phyloP scores from a whole-genome alignment of 1,140 invertebrate species.

The Antheraea mylitta region DNA sequence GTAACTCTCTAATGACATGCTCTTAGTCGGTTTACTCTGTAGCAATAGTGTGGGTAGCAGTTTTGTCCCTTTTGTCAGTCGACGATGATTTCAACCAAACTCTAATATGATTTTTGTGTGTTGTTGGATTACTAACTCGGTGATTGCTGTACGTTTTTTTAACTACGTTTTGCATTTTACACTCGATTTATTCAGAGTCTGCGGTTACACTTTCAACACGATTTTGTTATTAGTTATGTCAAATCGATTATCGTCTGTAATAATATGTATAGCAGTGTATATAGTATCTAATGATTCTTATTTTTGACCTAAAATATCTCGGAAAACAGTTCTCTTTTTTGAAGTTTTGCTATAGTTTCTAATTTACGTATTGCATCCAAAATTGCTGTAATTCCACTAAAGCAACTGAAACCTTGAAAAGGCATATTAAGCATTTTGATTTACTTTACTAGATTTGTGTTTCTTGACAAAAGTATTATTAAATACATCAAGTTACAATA shows the following conservation, averaged over 20 bases:
- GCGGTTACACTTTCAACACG: neutral
- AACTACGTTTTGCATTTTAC: neutral
- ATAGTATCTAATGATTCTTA: too few species aligned
- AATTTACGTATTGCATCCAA: too few species aligned
- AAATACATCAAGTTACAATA: too few species aligned
- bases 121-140: slow-evolving; percentile 33
- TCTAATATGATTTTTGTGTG: slow-evolving; percentile 45
- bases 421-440: too few species aligned
- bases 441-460: too few species aligned
- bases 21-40: slow-evolving; percentile 35
- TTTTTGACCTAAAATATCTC: too few species aligned
- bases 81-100: slow-evolving; percentile 53
- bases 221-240: neutral
- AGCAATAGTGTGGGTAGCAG: slow-evolving; percentile 51
- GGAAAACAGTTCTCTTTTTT: too few species aligned
- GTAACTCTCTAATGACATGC: slow-evolving; percentile 50
- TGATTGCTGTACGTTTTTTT: slow-evolving; percentile 4
- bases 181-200: neutral
- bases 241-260: neutral
- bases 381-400: too few species aligned
- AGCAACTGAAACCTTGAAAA: too few species aligned
- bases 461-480: too few species aligned
- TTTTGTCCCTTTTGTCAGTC: slow-evolving; percentile 62
- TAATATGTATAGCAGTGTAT: neutral
- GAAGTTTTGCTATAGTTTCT: too few species aligned